Evolutionary conservation across 2,888 invertebrate genomes (phyloP).

Genomic region (Ectropis crepuscularia): DNA sequence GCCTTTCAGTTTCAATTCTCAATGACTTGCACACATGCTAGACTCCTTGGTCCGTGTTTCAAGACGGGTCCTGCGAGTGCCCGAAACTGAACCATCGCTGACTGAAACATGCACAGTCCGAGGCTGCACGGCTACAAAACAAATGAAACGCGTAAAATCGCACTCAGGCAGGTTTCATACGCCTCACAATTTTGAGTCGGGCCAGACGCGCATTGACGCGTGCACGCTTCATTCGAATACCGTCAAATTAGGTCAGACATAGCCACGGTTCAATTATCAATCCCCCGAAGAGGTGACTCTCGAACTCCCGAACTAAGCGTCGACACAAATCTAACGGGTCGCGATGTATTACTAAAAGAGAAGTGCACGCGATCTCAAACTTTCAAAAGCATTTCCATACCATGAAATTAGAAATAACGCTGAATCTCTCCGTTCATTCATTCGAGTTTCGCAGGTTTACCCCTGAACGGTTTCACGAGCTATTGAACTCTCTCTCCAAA

Average conservation of each 20-base stretch:
- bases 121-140: constrained; percentile 56
- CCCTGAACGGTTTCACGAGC: constrained; percentile 81
- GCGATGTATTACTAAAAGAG: constrained; percentile 80
- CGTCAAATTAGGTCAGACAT: constrained; percentile 33
- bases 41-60: constrained; percentile 72
- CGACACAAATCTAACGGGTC: constrained; percentile 78
- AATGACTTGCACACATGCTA: constrained; percentile 88
- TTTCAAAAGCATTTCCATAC: neutral
- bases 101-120: constrained; percentile 62
- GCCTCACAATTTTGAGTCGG: constrained; percentile 56
- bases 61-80: constrained; percentile 88
- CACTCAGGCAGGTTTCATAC: constrained; percentile 55
- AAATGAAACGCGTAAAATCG: constrained; percentile 53
- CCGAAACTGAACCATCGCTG: constrained; percentile 71
- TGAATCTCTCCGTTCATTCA: constrained; percentile 74
- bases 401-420: constrained; percentile 31
- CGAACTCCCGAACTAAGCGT: constrained; percentile 59
- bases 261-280: constrained; percentile 17
- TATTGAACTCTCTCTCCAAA: constrained; percentile 86
- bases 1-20: constrained; percentile 86
- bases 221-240: constrained; percentile 46
- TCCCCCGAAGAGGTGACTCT: constrained; percentile 1
- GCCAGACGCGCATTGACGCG: constrained; percentile 58
- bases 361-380: constrained; percentile 51
- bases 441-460: constrained; percentile 85